Evolutionary conservation across 2,113 vertebrate genomes (phyloP), one percentile per base, ranked within the genome.

Genomic region (Colistium nudipinnis): DNA sequence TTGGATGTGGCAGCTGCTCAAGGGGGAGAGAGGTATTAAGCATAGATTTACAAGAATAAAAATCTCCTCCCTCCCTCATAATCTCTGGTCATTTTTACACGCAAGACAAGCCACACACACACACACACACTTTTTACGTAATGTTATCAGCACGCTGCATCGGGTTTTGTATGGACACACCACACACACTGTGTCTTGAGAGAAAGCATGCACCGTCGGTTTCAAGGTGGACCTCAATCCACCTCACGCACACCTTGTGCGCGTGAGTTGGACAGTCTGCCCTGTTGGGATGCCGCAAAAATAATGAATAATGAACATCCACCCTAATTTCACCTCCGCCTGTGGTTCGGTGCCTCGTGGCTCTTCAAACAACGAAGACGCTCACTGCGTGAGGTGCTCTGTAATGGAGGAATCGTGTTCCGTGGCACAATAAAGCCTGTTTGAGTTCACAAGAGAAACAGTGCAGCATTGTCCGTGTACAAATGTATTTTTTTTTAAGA

Each of bases 1-100:
- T 64, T 70, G 82, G 76, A 87, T 39, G 39, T 74, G 80, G 88
- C 89, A 92, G 82, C 88, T 87, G 88, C 88, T 91, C 85, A 83
- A 88, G 89, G 83, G 86, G 81, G 81, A 83, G 81, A 76, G 83
- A 82, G 82, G 87, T 86, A 90, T 91, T 90, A 91, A 87, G 79
- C 84, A 47, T 80, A 88, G 87, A 89, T 90, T 91, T 89, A 85
- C 83, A 87, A 87, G 87, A 90, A 90, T 85, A 80, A 87, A 85
- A 82, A 90, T 74, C 76, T 85, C 88, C 81, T 82, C 67, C 69
- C 64, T 84, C 55, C 19, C 54, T 79, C 61, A 51, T 90, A 91
- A 91, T 92, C 88, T 79, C 71, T 66, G 52, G 41, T 80, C 55
- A n/a, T 65, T 86, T 86, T 67, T 55, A 81, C 86, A 90, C 70